Evolutionary conservation across 1,140 invertebrate species (phyloP), one percentile per base, ranked within the genome.

Genomic region (Bombus turneri): DNA sequence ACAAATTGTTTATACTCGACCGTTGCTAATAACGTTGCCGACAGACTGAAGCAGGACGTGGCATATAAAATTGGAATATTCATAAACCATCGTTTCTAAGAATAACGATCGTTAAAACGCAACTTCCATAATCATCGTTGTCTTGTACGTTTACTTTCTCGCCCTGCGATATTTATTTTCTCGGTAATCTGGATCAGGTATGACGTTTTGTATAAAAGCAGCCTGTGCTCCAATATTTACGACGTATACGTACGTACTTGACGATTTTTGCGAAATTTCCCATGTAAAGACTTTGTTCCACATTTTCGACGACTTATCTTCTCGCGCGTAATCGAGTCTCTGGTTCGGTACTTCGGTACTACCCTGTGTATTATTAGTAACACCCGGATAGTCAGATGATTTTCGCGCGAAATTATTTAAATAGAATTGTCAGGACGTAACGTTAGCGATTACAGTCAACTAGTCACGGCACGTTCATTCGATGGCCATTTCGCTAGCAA

Each of bases 61-160:
- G 79, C n/a, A 64, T 15, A 15, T 66, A 66, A 66, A 66, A 18
- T 66, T 31, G 64, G 53, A 62, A 47, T 28, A 22, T 83, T 37
- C 72, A 28, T 41, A 66, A 83, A 83, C 81, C 28, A 66, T 37
- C 59, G 62, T 74, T 76, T 68, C 81, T 31, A 76, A 76, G 47
- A 83, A 83, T 76, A 83, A 83, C 43, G 53, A 83, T 76, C 8
- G 53, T 64, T 25, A 15, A 10, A 31, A 53, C 69, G 37, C 43
- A 15, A 3, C 18, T 25, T 10, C 15, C 31, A n/a, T 34, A 47
- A 41, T 10, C 34, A 34, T 66, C 31, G 62, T 59, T 59, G 57
- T 12, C 57, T 59, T 4, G 25, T 28, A 28, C 9, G 59, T 53
- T 53, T 53, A 22, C 18, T 53, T 22, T 53, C 47, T 53, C 47